Evolutionary conservation across 2,888 invertebrate species (phyloP).

Genomic region (Ypsolopha scabrella): DNA sequence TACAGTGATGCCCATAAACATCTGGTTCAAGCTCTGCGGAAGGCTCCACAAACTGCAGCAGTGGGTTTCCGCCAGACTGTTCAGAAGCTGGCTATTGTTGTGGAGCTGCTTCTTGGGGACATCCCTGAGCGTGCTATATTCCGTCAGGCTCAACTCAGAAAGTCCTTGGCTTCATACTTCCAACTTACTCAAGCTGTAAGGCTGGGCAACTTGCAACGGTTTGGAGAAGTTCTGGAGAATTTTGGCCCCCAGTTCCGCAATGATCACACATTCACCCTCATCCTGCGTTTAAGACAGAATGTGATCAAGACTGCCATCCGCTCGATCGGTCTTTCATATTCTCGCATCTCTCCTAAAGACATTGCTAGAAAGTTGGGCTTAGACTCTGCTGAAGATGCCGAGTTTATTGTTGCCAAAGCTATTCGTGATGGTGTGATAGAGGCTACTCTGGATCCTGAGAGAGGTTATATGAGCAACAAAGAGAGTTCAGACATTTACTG

Average conservation of each 20-base stretch:
- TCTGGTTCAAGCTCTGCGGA: slow-evolving; percentile 92
- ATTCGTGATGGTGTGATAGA: slow-evolving; percentile 99
- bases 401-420: slow-evolving; percentile 98
- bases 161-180: slow-evolving; percentile 94
- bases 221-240: slow-evolving; percentile 92
- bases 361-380: slow-evolving; percentile 94
- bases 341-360: slow-evolving; percentile 94
- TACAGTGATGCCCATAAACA: slow-evolving; percentile 98
- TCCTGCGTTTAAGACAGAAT: slow-evolving; percentile 95
- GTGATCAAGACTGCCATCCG: slow-evolving; percentile 99
- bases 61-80: slow-evolving; percentile 98
- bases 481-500: slow-evolving; percentile 98
- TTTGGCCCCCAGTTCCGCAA: slow-evolving; percentile 92
- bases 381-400: slow-evolving; percentile 97
- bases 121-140: slow-evolving; percentile 98
- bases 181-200: slow-evolving; percentile 97
- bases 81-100: slow-evolving; percentile 94
- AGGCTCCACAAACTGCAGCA: slow-evolving; percentile 98
- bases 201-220: slow-evolving; percentile 93
- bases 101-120: slow-evolving; percentile 94
- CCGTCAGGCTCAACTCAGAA: slow-evolving; percentile 88
- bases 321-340: slow-evolving; percentile 96
- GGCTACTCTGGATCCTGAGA: slow-evolving; percentile 95
- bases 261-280: slow-evolving; percentile 96
- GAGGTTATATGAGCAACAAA: slow-evolving; percentile 96